phyloP scores from a whole-genome alignment of 2,888 invertebrate genomes.

The Seladonia tumulorum region DNA sequence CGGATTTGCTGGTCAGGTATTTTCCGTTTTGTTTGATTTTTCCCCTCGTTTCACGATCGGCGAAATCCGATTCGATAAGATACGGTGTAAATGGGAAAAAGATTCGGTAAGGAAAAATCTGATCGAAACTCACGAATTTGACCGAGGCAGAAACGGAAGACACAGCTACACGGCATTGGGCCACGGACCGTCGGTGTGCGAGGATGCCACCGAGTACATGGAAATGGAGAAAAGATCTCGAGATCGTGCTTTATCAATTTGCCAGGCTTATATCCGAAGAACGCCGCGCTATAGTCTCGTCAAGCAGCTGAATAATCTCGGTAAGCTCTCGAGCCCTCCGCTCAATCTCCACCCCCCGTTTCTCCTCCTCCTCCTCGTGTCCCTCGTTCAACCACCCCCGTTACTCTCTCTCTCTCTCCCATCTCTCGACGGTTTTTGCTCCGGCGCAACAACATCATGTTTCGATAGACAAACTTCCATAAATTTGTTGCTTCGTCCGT shows the following conservation, averaged over 20 bases:
- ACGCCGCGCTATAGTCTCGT: slow-evolving; percentile 91
- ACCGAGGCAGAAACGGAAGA: slow-evolving; percentile 82
- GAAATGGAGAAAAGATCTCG: slow-evolving; percentile 88
- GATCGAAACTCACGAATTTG: slow-evolving; percentile 45
- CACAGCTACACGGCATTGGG: slow-evolving; percentile 90
- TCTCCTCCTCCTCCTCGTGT: neutral
- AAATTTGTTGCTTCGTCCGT: neutral
- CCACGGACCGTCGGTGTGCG: slow-evolving; percentile 85
- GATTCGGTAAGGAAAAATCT: slow-evolving; percentile 26
- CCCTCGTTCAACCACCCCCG: neutral
- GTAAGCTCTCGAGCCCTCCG: slow-evolving; percentile 76
- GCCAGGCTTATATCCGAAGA: slow-evolving; percentile 87
- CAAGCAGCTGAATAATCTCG: slow-evolving; percentile 92
- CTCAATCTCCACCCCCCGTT: slow-evolving; percentile 5
- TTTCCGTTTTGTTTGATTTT: neutral
- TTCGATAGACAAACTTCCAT: neutral
- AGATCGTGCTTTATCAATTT: slow-evolving; percentile 89
- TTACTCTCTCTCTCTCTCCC: neutral
- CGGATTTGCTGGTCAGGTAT: slow-evolving; percentile 24
- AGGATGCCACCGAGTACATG: slow-evolving; percentile 86
- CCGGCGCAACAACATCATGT: neutral
- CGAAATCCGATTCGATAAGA: neutral
- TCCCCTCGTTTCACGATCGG: neutral
- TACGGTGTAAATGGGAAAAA: neutral
- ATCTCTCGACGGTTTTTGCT: neutral